Base-by-base conservation (phyloP, 2,113 vertebrate species). In the Struthio camelus region DNA sequence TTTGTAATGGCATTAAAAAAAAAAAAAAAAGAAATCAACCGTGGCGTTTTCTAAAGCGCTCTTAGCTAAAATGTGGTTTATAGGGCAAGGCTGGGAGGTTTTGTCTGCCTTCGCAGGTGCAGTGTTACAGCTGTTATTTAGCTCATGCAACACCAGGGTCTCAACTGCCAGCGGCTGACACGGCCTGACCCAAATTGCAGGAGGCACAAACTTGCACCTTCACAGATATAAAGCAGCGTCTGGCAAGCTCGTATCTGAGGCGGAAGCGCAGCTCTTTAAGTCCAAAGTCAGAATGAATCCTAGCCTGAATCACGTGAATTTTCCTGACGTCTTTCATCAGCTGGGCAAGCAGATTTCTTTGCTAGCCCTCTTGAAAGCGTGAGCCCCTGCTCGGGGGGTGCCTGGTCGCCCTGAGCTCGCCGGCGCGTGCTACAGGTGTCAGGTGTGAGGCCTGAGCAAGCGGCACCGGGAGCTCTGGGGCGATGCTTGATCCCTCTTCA, bases 201-300 rank as follows among this genome's bases (percentile, higher is more conserved):
- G 25, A 40, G 7, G 71, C 50, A 53, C 36, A 15, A 38, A 20
- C 10, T 36, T 50, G 24, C 38, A 44, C 20, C 42, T 40, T 75
- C 36, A 14, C 17, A 54, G 32, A 61, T 10, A 25, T 4, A 3
- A 0, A 1, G 20, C 19, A 40, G 19, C 2, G 2, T 40, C 8
- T 2, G 4, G 34, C 1, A 4, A 58, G 23, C 40, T 23, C 46
- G 30, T 32, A 2, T 67, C 46, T 27, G 38, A 32, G 38, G 15
- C 0, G 2, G 32, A 53, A 83, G 51, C 2, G 17, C 66, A 70
- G 66, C 67, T 80, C 65, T 56, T 58, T 44, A 77, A 80, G 28
- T 44, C 25, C 73, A 36, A n/a, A 34, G 8, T 20, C 34, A 54
- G 65, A 82, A 50, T 9, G 36, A 15, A 53, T 22, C 53, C 24